phyloP scores from a whole-genome alignment of 1,140 invertebrate species.

The Macrotrachela quadricornifera region DNA sequence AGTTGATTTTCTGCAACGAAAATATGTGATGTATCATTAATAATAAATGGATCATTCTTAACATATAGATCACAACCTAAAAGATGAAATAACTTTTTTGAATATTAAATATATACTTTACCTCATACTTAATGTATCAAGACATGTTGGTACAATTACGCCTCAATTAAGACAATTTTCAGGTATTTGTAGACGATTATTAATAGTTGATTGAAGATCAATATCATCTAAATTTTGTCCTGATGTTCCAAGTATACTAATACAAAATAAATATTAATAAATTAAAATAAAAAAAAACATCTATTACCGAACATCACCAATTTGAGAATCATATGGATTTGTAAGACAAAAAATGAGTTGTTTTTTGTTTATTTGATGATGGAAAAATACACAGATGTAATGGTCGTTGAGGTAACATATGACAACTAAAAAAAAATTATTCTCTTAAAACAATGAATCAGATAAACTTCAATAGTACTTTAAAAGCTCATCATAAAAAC shows the following conservation, averaged over 20 bases:
- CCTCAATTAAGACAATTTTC: slow-evolving; percentile 52
- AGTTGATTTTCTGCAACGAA: slow-evolving; percentile 68
- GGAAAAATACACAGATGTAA: slow-evolving; percentile 59
- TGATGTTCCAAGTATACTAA: slow-evolving; percentile 44
- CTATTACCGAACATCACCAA: slow-evolving; percentile 27
- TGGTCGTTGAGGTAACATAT: slow-evolving; percentile 70
- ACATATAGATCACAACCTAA: slow-evolving; percentile 56
- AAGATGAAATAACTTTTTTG: not conserved
- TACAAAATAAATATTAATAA: not conserved
- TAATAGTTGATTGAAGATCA: slow-evolving; percentile 43
- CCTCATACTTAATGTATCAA: slow-evolving; percentile 48
- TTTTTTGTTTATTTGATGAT: slow-evolving; percentile 37
- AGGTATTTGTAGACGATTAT: slow-evolving; percentile 47
- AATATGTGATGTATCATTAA: slow-evolving; percentile 61
- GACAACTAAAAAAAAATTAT: slow-evolving; percentile 30
- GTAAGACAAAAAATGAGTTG: slow-evolving; percentile 49
- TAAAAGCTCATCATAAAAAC: no score
- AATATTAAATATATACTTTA: not conserved
- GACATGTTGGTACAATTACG: slow-evolving; percentile 68
- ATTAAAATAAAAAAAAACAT: slow-evolving; percentile 34
- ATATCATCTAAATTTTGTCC: slow-evolving; percentile 64
- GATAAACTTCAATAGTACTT: no score
- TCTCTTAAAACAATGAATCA: no score
- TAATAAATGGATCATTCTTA: slow-evolving; percentile 63
- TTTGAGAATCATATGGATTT: slow-evolving; percentile 53